Evolutionary conservation across 2,888 invertebrate species (phyloP), one percentile per base, ranked within the genome.

Genomic region (Aspidiotus rigidus): DNA sequence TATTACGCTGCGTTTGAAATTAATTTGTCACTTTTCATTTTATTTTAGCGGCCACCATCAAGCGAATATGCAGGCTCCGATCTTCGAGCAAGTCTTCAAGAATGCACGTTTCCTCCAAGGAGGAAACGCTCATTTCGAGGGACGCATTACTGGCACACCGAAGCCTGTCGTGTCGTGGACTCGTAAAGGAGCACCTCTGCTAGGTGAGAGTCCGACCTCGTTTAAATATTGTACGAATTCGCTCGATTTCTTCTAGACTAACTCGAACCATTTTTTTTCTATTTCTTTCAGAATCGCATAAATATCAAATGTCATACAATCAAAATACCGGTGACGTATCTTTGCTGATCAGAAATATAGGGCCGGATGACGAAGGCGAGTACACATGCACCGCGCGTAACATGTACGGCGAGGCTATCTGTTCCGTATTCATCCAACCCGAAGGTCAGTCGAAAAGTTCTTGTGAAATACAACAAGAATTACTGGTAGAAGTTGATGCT

Each of bases 61-160:
- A 28, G 57, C 56, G 13, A 69, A 57, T 16, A 61, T 56, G 40
- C 89, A 93, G 73, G 94, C 95, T 71, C 95, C 95, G 73, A 90
- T 95, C 74, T 93, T 96, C 80, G 94, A 95, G 81, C 92, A 93
- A 80, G 92, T 95, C 77, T 94, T 94, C 79, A 89, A 89, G 80
- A 93, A 93, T 80, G 93, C 93, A 74, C 86, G 93, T 77, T 93
- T 94, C 79, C 93, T 93, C 72, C 93, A 94, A 82, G 95, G 95
- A 74, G 93, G 93, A 64, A 90, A 92, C 78, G 94, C 93, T 67
- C 83, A 89, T 75, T 95, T 96, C 78, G 94, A 96, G 80, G 94
- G 95, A 61, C 86, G 89, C 75, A 87, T 96, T 53, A 84, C 88
- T 75, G 96, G 94, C 72, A 90, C 89, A 79, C 96, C 96, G 49